A percentile compares a stretch with the other conserved stretches of the same genome.
Evolutionary conservation across 1,140 invertebrate species (phyloP).

Genomic region (Sipha flava): DNA sequence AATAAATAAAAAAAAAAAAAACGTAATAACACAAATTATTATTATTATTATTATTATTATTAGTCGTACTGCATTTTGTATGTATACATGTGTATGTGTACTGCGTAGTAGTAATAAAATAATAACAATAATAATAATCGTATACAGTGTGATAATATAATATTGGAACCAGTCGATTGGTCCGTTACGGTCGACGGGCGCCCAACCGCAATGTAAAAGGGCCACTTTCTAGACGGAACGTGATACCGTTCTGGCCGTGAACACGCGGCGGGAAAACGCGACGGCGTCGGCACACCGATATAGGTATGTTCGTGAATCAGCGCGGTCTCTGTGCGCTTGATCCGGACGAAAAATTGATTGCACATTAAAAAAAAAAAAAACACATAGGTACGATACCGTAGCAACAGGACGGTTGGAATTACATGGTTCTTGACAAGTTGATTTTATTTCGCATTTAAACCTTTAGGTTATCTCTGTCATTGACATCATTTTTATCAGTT

Average conservation of each 20-base stretch:
- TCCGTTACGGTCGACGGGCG: constrained; percentile 4
- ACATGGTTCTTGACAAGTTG: too few relatives aligned
- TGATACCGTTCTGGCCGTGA: constrained; percentile 24
- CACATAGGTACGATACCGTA: too few relatives aligned
- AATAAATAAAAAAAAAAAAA: too few relatives aligned
- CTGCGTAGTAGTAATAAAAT: neutral
- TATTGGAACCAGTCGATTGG: constrained; percentile 28
- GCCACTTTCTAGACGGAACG: constrained; percentile 14
- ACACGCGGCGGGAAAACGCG: constrained; percentile 16
- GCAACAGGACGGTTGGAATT: too few relatives aligned
- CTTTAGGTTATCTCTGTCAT: too few relatives aligned
- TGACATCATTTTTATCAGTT: too few relatives aligned
- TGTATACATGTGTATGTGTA: neutral
- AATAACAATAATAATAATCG: too few relatives aligned
- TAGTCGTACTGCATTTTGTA: neutral
- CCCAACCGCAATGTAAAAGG: constrained; percentile 27
- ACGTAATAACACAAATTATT: too few relatives aligned
- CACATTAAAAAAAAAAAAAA: too few relatives aligned
- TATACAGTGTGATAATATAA: constrained; percentile 1
- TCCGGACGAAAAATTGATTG: neutral
- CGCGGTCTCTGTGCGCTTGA: neutral
- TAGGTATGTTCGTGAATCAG: neutral
- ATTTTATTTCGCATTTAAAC: too few relatives aligned
- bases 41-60: neutral
- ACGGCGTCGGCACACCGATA: neutral